phyloP scores from a whole-genome alignment of 1,140 invertebrate genomes.

The Drosophila setifemur region DNA sequence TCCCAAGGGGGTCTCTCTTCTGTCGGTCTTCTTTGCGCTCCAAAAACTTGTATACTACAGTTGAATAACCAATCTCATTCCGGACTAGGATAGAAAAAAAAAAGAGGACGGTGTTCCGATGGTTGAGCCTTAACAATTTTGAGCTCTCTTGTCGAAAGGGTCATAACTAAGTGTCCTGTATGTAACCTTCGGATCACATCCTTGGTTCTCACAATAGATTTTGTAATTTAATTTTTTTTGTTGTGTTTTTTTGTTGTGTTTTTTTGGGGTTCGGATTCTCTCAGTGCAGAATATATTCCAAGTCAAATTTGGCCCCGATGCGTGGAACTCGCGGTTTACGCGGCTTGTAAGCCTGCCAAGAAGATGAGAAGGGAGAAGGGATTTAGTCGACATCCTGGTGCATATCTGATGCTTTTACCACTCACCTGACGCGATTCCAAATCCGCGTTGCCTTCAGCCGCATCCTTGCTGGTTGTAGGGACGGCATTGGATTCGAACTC shows the following conservation, averaged over 20 bases:
- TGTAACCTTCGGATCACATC: too few species aligned
- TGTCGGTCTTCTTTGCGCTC: too few species aligned
- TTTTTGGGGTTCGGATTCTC: too few species aligned
- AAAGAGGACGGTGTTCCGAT: background rate
- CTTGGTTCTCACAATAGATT: too few species aligned
- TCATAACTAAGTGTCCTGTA: too few species aligned
- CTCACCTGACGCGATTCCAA: background rate
- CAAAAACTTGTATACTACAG: too few species aligned
- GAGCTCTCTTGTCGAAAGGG: background rate
- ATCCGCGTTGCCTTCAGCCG: too few species aligned
- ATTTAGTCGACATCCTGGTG: too few species aligned
- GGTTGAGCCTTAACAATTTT: background rate
- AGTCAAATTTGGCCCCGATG: conserved; percentile 73
- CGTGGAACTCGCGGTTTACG: conserved; percentile 60
- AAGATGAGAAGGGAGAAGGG: background rate
- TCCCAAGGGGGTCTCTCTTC: too few species aligned
- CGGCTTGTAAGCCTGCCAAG: conserved; percentile 1
- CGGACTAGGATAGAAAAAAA: background rate
- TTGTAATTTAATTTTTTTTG: too few species aligned
- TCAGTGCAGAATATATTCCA: conserved; percentile 57
- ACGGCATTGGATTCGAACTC: background rate
- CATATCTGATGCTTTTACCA: too few species aligned
- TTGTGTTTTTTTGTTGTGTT: background rate
- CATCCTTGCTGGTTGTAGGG: background rate
- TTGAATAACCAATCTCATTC: too few species aligned